Base-by-base conservation (phyloP, 2,113 vertebrate genomes). In the Cinclus mexicanus region DNA sequence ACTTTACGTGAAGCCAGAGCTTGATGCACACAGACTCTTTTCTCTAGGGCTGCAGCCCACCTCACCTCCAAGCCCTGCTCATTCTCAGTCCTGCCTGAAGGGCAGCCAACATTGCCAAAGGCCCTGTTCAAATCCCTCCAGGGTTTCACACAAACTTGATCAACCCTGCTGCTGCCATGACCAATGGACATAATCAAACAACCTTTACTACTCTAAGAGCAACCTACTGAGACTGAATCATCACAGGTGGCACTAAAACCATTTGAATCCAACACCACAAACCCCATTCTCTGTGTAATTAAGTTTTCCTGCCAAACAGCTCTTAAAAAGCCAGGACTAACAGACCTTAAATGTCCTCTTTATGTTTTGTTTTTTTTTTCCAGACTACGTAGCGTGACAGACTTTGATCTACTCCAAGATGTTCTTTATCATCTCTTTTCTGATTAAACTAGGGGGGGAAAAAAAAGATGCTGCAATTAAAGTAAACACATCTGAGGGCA, bases 291-390 rank as follows among this genome's bases (percentile, higher is more conserved):
- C 76, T 12, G 16, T 2, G 28, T 53, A 39, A 91, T 59, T 21
- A 63, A 90, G 17, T 13, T 53, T 95, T 84, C 42, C 52, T 90
- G 44, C 14, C 42, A 92, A 93, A 56, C 44, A 9, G 59, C 25
- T 59, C 69, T 71, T 81, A 77, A 90, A 85, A 87, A 92, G 21
- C 11, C 56, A 69, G 26, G n/a, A 53, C 31, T 82, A 47, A 28
- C 74, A 56, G 23, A 85, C 33, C 28, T 57, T 72, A 78, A 60
- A 35, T 61, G 39, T 46, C 23, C 71, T 41, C 64, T 79, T 70
- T 25, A 26, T 44, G 8, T 23, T 88, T 94, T n/a, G n/a, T n/a
- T n/a, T 82, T 94, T 21, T 87, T 95, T 83, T 95, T 46, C 44
- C 41, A 90, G 65, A 74, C n/a, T 21, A 2, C 53, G 22, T 37